phyloP scores from a whole-genome alignment of 2,113 vertebrate genomes.

The Microcebus jonahi region DNA sequence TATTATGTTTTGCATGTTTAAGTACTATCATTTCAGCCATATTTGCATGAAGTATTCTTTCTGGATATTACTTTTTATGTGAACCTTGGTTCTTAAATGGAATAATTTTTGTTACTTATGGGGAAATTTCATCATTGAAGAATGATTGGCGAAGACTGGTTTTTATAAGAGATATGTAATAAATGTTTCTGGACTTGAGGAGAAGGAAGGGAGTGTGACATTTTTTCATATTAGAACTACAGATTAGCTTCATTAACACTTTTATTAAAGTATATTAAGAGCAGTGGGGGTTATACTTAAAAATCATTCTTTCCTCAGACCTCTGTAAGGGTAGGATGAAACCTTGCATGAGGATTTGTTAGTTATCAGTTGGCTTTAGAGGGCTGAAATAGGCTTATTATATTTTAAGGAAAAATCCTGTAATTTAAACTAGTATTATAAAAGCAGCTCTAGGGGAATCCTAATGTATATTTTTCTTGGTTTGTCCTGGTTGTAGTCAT shows the following conservation, averaged over 20 bases:
- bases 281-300: background rate
- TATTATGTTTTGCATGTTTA: conserved; percentile 74
- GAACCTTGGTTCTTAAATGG: background rate
- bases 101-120: background rate
- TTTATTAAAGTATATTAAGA: background rate
- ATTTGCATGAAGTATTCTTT: conserved; percentile 71
- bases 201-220: background rate
- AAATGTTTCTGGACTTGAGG: background rate
- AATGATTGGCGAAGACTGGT: background rate
- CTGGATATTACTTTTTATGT: conserved; percentile 46
- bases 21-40: conserved; percentile 70
- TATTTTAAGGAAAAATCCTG: background rate
- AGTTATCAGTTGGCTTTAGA: background rate
- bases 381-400: background rate
- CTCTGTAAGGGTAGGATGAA: background rate
- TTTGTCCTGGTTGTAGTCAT: conserved; percentile 11
- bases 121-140: conserved; percentile 32
- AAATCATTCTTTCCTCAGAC: background rate
- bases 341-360: background rate
- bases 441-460: background rate
- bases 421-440: conserved; percentile 23
- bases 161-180: background rate
- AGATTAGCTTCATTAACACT: background rate
- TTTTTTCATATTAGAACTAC: conserved; percentile 3
- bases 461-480: conserved; percentile 27